Evolutionary conservation across 2,797 vertebrate genomes (phyloP), one percentile per base, ranked within the genome.

Genomic region (Malurus splendens): DNA sequence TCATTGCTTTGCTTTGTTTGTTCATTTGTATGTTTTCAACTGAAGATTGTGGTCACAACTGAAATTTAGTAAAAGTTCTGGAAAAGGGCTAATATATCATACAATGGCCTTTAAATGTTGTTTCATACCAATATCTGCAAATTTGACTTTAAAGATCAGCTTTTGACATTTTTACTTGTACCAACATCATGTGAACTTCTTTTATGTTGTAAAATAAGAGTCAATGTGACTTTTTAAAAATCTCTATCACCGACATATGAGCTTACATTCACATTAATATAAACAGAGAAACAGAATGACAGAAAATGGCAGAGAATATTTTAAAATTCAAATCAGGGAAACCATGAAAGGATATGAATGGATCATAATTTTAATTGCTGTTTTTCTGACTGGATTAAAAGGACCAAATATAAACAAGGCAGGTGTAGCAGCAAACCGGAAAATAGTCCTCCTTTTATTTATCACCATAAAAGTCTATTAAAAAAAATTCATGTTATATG

Each of bases 401-500:
- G 98, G 98, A 61, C 95, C 98, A 48, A 99, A 92, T 71, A 99
- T 95, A 94, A 98, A 98, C 89, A 99, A 94, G 65, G 98, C 98
- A 66, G 96, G 97, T 6, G 97, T 98, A 95, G 98, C 98, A 89
- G 97, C 97, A 97, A 99, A 99, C 88, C 99, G 98, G 97, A 98
- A 98, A 94, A 99, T 98, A 85, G 95, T 98, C 93, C 98, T 99
- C 88, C 97, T 98, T 97, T 97, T 97, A 97, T 98, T 99, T 66
- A 99, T 55, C 94, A 99, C 98, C 97, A 99, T 98, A 95, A 99
- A 99, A 28, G 98, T 99, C 99, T 99, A 97, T 18, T 44, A 90
- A 91, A 80, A 93, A 76, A n/a, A 11, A 2, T 59, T 62, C 3
- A 73, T 0, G 62, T 6, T 7, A 45, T 23, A 25, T 15, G 13